Percentiles rank a stretch among this genome's conserved stretches.
These are phyloP conservation scores for Drosophila willistoni DNA, from an alignment of 1,140 invertebrate species.

Conservation along the genomic window DNA sequence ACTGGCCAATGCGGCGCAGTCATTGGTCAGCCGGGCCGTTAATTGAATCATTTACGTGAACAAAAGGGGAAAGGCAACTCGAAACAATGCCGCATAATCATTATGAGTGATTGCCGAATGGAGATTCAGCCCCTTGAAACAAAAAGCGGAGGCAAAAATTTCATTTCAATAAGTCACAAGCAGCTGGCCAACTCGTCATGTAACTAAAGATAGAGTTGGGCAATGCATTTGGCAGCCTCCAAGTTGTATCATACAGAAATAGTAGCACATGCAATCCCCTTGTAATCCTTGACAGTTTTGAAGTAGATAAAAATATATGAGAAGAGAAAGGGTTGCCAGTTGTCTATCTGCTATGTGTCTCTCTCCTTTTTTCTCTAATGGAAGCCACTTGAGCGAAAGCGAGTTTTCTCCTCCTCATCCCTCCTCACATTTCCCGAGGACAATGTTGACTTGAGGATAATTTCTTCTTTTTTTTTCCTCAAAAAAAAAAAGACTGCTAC, in stretches of 20 bases:
- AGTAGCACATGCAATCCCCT: conserved; percentile 25
- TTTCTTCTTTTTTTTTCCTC: conserved; percentile 20
- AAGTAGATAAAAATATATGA: not conserved
- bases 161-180: conserved; percentile 54
- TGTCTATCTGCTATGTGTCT: too few species aligned
- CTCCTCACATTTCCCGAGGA: conserved; percentile 19
- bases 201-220: conserved; percentile 45
- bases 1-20: conserved; percentile 2
- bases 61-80: conserved; percentile 20
- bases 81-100: conserved; percentile 64
- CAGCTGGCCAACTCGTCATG: conserved; percentile 55
- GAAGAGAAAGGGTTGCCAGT: conserved; percentile 37
- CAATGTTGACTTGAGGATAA: conserved; percentile 56
- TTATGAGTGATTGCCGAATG: conserved; percentile 59
- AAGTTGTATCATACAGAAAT: not conserved
- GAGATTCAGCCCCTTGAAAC: conserved; percentile 22
- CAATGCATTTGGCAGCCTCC: conserved; percentile 17
- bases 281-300: conserved; percentile 47
- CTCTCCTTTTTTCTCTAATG: conserved; percentile 10
- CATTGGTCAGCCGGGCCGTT: conserved; percentile 42
- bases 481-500: conserved; percentile 31
- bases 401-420: conserved; percentile 3
- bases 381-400: conserved; percentile 43
- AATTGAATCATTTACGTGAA: conserved; percentile 60
- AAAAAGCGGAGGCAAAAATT: conserved; percentile 31